phyloP scores from a whole-genome alignment of 2,797 vertebrate genomes.

The Enteromius anoplus region DNA sequence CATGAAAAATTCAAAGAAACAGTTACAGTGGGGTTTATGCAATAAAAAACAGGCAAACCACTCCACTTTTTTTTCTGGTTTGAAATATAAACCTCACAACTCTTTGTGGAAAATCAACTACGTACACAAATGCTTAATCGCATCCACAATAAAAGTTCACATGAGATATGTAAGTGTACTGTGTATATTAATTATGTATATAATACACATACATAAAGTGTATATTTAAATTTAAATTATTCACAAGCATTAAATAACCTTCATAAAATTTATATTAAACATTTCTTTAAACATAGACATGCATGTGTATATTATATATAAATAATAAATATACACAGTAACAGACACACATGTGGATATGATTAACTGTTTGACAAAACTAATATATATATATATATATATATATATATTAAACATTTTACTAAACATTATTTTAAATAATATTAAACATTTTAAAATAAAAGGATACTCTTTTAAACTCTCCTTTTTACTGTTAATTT shows the following conservation, averaged over 20 bases:
- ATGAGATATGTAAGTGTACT: too few relatives aligned
- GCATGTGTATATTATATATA: too few relatives aligned
- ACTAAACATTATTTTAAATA: background rate
- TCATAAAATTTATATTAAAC: too few relatives aligned
- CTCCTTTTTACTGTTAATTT: background rate
- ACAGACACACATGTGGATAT: too few relatives aligned
- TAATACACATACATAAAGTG: too few relatives aligned
- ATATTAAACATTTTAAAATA: background rate
- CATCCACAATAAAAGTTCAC: too few relatives aligned
- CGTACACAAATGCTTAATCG: background rate
- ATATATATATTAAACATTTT: background rate
- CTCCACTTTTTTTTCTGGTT: background rate
- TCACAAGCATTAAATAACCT: too few relatives aligned
- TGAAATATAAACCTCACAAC: background rate
- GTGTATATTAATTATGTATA: too few relatives aligned
- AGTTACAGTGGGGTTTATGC: constrained; percentile 60
- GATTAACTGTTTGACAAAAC: too few relatives aligned
- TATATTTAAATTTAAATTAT: too few relatives aligned
- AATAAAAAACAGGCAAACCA: constrained; percentile 63
- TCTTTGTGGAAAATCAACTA: background rate
- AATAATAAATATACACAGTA: too few relatives aligned
- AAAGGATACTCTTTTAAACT: background rate
- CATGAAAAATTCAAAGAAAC: constrained; percentile 66
- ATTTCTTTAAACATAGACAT: too few relatives aligned
- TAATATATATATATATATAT: background rate